Evolutionary conservation across 2,113 vertebrate genomes (phyloP).

Genomic region (Erythrolamprus reginae): DNA sequence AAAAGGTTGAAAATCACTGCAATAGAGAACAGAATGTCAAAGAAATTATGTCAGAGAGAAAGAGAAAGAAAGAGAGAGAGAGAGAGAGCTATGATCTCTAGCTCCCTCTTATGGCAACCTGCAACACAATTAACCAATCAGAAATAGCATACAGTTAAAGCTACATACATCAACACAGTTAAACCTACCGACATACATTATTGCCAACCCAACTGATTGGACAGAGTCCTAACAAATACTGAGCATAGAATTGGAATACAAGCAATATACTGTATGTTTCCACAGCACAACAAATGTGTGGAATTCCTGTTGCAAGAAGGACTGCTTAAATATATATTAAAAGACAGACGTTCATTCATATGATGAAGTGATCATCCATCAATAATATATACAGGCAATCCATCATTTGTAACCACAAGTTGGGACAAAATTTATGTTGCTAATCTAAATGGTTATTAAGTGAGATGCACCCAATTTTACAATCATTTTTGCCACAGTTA

Average conservation of each 20-base stretch:
- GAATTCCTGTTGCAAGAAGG: background rate
- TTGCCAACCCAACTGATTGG: no score
- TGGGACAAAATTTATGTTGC: background rate
- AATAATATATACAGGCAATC: background rate
- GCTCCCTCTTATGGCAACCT: no score
- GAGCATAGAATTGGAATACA: background rate
- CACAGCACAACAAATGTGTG: background rate
- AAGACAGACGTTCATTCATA: background rate
- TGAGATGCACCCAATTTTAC: background rate
- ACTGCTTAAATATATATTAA: background rate
- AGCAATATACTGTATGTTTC: background rate
- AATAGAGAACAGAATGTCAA: no score
- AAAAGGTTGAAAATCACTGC: no score
- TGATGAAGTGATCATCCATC: background rate
- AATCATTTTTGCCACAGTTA: background rate
- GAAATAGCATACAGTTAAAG: no score
- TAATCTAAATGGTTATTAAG: background rate
- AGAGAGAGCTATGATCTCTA: no score
- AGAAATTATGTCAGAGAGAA: no score
- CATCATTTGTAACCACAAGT: background rate
- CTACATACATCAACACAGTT: no score
- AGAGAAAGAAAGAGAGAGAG: no score
- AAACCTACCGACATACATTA: no score
- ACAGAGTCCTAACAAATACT: no score
- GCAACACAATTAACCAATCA: no score